Base-by-base conservation (phyloP, 2,797 vertebrate genomes). In the Malurus leucopterus region DNA sequence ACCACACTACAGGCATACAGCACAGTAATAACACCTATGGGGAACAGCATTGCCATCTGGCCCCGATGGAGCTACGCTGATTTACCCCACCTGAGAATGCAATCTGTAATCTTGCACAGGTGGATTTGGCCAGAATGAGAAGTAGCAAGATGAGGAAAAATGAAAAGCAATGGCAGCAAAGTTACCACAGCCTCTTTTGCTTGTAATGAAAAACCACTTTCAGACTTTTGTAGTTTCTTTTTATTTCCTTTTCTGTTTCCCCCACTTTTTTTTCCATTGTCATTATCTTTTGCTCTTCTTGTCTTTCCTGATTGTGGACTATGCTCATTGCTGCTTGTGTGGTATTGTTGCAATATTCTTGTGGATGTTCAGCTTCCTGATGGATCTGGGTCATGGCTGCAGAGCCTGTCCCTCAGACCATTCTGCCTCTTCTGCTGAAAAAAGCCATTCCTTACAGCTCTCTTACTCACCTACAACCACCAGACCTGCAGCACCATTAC, bases 91-190 rank as follows among this genome's bases (percentile, higher is more conserved):
- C 70, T 82, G 87, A 89, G 74, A 86, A 91, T 50, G 79, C 15
- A 27, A 82, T 23, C 50, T 38, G 2, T 92, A 87, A 84, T 71
- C 54, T 68, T 34, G 68, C 67, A 81, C 90, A 91, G 90, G 92
- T 84, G 79, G 67, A 72, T 90, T 69, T 78, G 53, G 22, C 50
- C 30, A 40, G 30, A 63, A 32, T 23, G 69, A 57, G 46, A 78
- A 86, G 43, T 13, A 82, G 73, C 57, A 86, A 88, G 80, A 74
- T 34, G 30, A 86, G 50, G 24, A 54, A 32, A 88, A 89, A 59
- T 61, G 23, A 78, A 81, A 93, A 79, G 11, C 8, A 64, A 19
- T 70, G 21, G 64, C 79, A 78, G 43, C 43, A 81, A 94, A 90
- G 15, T 82, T 79, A 81, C 43, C 46, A 21, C 38, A 62, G 15